These are phyloP conservation scores for Palythoa grandis DNA, from an alignment of 92 coral and sea anemone species.

Conservation along the genomic window DNA sequence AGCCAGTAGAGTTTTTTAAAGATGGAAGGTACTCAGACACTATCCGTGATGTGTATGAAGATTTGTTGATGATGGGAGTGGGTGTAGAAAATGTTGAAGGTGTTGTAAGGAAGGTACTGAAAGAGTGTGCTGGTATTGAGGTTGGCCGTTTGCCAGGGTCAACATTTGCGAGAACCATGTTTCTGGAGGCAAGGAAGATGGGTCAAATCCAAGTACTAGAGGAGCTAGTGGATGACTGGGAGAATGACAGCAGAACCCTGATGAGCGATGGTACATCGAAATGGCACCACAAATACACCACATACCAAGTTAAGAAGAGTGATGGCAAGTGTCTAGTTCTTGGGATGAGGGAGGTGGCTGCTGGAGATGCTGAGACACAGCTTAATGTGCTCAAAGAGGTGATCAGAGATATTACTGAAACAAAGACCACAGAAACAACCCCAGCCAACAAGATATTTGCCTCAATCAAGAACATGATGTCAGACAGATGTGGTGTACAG, in stretches of 20 bases:
- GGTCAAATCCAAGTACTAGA: slow-evolving; percentile 18
- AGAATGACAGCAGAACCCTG: slow-evolving; percentile 4
- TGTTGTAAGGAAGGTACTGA: neutral
- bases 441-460: neutral
- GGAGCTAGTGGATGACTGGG: neutral
- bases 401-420: neutral
- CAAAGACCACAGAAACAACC: neutral
- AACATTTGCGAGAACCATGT: slow-evolving; percentile 25
- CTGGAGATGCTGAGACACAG: slow-evolving; percentile 34
- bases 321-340: slow-evolving; percentile 15
- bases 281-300: slow-evolving; percentile 13
- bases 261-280: slow-evolving; percentile 20
- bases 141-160: slow-evolving; percentile 11
- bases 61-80: no score
- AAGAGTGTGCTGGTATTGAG: slow-evolving; percentile 20
- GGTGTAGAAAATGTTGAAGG: neutral
- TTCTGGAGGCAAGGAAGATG: slow-evolving; percentile 39
- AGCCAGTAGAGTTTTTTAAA: slow-evolving; percentile 21
- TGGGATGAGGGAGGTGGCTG: slow-evolving; percentile 37
- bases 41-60: neutral
- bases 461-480: slow-evolving; percentile 35
- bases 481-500: slow-evolving; percentile 22
- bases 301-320: slow-evolving; percentile 10
- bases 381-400: slow-evolving; percentile 23
- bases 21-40: slow-evolving; percentile 1